Conservation (phyloP, 2,797 vertebrate genomes). For the Fistularia commersonii region DNA sequence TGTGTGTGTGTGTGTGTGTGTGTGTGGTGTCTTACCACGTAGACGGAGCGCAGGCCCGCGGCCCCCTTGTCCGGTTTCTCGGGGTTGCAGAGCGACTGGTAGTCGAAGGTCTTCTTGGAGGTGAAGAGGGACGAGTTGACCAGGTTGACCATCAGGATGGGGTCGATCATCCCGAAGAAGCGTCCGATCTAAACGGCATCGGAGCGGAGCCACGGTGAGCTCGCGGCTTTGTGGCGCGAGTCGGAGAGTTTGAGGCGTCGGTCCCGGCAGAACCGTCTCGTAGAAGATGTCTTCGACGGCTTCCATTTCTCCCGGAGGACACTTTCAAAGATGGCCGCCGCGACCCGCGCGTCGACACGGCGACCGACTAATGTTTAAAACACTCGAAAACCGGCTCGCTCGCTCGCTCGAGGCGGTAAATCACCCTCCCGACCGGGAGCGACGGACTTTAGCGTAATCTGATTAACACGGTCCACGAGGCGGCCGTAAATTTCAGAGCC, state of each 20-base stretch:
- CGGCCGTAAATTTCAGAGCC: constrained; percentile 42
- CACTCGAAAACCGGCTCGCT: neutral
- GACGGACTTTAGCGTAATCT: constrained; percentile 58
- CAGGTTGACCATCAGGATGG: constrained; percentile 87
- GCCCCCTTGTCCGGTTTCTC: constrained; percentile 80
- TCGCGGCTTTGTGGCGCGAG: neutral
- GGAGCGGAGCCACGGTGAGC: neutral
- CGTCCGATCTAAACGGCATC: constrained; percentile 79
- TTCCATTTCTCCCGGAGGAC: too few relatives aligned
- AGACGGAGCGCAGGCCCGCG: constrained; percentile 87
- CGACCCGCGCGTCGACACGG: too few relatives aligned
- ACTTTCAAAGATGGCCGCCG: neutral
- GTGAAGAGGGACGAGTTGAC: constrained; percentile 88
- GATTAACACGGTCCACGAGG: constrained; percentile 54
- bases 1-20: constrained; percentile 10
- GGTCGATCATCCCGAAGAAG: constrained; percentile 93
- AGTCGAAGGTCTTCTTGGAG: constrained; percentile 92
- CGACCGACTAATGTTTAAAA: too few relatives aligned
- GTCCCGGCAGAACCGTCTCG: too few relatives aligned
- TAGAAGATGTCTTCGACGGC: too few relatives aligned
- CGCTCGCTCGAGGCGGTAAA: constrained; percentile 28
- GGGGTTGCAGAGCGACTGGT: constrained; percentile 89
- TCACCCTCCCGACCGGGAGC: constrained; percentile 22
- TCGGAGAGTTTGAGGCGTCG: too few relatives aligned
- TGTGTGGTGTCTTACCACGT: constrained; percentile 83